A percentile compares a stretch with the other conserved stretches of the same genome.
phyloP scores from a whole-genome alignment of 2,113 vertebrate genomes.

The Cavia porcellus region DNA sequence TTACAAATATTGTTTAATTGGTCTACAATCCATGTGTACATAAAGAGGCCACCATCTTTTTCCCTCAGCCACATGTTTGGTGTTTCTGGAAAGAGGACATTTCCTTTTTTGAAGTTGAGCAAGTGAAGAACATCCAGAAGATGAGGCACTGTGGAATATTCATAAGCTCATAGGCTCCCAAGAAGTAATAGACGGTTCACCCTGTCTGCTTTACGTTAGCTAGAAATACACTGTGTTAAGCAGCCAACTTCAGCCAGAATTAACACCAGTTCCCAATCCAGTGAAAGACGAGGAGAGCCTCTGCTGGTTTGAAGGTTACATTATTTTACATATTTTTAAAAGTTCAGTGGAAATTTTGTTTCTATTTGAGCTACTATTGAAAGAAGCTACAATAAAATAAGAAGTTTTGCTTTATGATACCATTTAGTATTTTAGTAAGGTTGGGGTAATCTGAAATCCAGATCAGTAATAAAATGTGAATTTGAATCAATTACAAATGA shows the following conservation, averaged over 20 bases:
- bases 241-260: not conserved
- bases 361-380: not conserved
- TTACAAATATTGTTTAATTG: not conserved
- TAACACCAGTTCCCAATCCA: not conserved
- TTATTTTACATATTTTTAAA: not conserved
- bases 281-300: not conserved
- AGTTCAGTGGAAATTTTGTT: not conserved
- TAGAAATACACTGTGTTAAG: not conserved
- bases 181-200: not conserved
- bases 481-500: not conserved
- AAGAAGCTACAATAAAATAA: constrained; percentile 4
- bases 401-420: not conserved
- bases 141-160: not conserved
- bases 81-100: not conserved
- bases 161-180: not conserved
- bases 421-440: not conserved
- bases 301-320: not conserved
- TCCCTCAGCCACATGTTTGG: too few relatives aligned
- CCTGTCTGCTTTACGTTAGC: not conserved
- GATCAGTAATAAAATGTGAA: not conserved
- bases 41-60: not conserved
- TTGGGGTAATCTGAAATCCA: not conserved
- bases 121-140: not conserved
- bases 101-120: not conserved
- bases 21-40: not conserved